Evolutionary conservation across 30 jellyfish, hydroid and myxozoan genomes (phyloP).

Genomic region (Chrysaora quinquecirrha): DNA sequence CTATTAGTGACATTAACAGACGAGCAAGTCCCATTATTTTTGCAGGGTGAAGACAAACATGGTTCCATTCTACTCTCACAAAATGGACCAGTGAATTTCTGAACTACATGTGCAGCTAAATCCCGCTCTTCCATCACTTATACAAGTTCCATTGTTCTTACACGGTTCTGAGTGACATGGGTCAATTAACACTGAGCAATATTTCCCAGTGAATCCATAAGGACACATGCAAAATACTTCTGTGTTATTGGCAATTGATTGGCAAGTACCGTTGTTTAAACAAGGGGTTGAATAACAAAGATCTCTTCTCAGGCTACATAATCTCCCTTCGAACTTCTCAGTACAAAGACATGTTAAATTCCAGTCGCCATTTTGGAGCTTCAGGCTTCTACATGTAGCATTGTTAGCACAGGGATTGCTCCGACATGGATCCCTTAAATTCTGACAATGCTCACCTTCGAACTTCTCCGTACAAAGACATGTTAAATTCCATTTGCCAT

Average conservation of each 20-base stretch:
- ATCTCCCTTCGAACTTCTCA: slow-evolving; percentile 6
- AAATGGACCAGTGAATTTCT: slow-evolving; percentile 23
- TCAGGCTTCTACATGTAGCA: slow-evolving; percentile 16
- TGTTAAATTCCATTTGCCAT: not conserved
- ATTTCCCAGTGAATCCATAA: slow-evolving; percentile 4
- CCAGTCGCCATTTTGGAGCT: not conserved
- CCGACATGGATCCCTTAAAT: slow-evolving; percentile 20
- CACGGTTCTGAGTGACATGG: slow-evolving; percentile 28
- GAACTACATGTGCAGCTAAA: slow-evolving; percentile 23
- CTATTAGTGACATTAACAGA: not conserved
- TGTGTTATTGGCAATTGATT: slow-evolving; percentile 17
- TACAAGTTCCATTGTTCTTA: slow-evolving; percentile 31
- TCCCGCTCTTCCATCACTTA: not conserved
- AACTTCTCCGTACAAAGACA: slow-evolving; percentile 14
- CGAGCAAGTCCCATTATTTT: slow-evolving; percentile 51
- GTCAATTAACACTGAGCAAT: not conserved
- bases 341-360: not conserved
- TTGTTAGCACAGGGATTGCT: slow-evolving; percentile 53
- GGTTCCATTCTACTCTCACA: slow-evolving; percentile 27
- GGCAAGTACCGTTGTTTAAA: slow-evolving; percentile 63
- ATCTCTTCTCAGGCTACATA: slow-evolving; percentile 17
- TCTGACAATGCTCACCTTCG: slow-evolving; percentile 36
- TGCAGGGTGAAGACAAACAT: slow-evolving; percentile 37
- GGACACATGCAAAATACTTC: slow-evolving; percentile 12
- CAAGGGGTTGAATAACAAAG: slow-evolving; percentile 55